These are phyloP conservation scores for Rousettus leschenaultii DNA, from an alignment of 2,113 vertebrate genomes.

Conservation along the genomic window DNA sequence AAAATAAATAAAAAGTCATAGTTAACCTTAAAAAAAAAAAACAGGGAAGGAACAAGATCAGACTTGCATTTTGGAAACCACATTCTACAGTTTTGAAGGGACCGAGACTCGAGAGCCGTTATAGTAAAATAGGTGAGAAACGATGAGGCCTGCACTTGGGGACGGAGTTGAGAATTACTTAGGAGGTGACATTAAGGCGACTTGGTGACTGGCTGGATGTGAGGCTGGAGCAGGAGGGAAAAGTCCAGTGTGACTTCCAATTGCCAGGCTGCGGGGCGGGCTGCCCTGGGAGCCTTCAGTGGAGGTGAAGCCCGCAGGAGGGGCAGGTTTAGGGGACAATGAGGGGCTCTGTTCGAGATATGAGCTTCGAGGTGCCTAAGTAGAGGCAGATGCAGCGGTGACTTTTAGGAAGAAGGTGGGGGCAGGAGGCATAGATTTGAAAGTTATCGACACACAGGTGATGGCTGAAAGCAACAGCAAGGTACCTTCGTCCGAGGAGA, in stretches of 20 bases:
- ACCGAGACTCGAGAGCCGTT: neutral
- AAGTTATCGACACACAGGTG: neutral
- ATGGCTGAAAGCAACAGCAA: neutral
- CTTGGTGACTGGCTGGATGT: too few relatives aligned
- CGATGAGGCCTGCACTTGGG: fast-evolving
- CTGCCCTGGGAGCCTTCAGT: fast-evolving
- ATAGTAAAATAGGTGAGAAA: neutral
- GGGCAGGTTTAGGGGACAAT: neutral
- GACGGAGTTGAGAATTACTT: neutral
- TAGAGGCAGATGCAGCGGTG: neutral
- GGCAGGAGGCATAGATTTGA: neutral
- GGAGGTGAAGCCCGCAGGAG: neutral
- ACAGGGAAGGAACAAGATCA: neutral
- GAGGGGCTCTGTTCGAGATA: neutral
- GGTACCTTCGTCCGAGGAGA: neutral
- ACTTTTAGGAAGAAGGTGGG: neutral
- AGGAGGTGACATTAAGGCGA: neutral
- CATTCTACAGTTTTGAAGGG: neutral
- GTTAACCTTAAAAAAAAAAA: too few relatives aligned
- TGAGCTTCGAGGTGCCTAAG: neutral
- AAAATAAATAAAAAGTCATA: too few relatives aligned
- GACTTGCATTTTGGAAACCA: neutral
- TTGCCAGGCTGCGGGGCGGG: fast-evolving
- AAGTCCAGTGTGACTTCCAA: neutral
- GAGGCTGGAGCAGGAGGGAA: too few relatives aligned